Conservation (phyloP, 2,888 invertebrate genomes). For the Chymomyza procnemis region DNA sequence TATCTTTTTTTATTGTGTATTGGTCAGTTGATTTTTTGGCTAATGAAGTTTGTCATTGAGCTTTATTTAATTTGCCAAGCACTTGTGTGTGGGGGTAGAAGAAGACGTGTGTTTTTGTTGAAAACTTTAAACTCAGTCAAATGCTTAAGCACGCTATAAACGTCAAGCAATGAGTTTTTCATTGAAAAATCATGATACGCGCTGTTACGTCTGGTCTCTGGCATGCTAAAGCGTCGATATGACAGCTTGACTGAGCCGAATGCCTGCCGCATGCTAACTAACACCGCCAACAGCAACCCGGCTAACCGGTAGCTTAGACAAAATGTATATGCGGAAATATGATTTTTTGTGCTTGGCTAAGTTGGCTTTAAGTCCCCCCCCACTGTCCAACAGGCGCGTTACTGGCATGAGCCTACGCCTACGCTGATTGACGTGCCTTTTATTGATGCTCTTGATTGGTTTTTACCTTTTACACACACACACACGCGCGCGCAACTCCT, state of each 20-base stretch:
- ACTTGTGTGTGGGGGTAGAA: background rate
- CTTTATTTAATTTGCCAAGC: slow-evolving; percentile 63
- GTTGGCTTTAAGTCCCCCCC: too few relatives aligned
- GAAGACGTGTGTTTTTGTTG: too few relatives aligned
- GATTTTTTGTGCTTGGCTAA: slow-evolving; percentile 5
- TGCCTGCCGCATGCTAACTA: slow-evolving; percentile 53
- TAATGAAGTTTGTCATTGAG: slow-evolving; percentile 74
- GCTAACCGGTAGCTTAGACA: slow-evolving; percentile 5
- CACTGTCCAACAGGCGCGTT: too few relatives aligned
- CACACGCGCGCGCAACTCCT: slow-evolving; percentile 1
- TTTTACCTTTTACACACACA: slow-evolving; percentile 10
- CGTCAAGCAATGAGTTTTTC: slow-evolving; percentile 25
- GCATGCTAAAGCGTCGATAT: slow-evolving; percentile 67
- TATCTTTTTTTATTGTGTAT: slow-evolving; percentile 28
- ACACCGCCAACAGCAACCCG: slow-evolving; percentile 27
- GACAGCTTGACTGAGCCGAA: slow-evolving; percentile 71
- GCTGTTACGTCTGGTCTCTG: slow-evolving; percentile 20
- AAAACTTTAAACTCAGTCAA: background rate
- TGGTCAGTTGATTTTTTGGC: slow-evolving; percentile 67
- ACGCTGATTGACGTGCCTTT: slow-evolving; percentile 78
- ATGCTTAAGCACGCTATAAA: background rate
- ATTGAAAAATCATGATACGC: slow-evolving; percentile 70
- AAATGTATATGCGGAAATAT: background rate
- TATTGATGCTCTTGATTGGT: slow-evolving; percentile 78
- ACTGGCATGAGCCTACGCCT: slow-evolving; percentile 49